Evolutionary conservation across 2,113 vertebrate genomes (phyloP).

Genomic region (Nettapus auritus): DNA sequence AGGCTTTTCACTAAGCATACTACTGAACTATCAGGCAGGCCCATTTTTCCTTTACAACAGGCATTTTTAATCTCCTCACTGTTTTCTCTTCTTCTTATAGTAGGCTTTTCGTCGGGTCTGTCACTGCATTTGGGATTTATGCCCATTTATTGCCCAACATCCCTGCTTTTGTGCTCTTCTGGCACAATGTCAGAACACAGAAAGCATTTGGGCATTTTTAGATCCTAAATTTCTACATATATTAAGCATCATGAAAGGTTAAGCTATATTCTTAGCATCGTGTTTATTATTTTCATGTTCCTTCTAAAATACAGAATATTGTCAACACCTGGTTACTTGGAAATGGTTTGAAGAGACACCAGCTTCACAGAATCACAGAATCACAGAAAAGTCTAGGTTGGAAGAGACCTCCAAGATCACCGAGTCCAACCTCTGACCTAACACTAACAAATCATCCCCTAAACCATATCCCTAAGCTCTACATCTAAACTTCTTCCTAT

Average conservation of each 20-base stretch:
- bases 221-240: neutral
- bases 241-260: neutral
- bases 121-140: neutral
- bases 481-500: too few relatives aligned
- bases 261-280: neutral
- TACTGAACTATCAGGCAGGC: neutral
- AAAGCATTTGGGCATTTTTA: neutral
- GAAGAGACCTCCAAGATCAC: too few relatives aligned
- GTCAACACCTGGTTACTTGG: neutral
- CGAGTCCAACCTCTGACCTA: too few relatives aligned
- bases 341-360: neutral
- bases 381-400: too few relatives aligned
- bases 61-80: neutral
- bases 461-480: too few relatives aligned
- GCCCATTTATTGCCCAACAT: neutral
- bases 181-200: neutral
- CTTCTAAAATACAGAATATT: neutral
- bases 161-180: neutral
- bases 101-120: neutral
- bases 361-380: too few relatives aligned
- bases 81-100: neutral
- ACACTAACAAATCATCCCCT: too few relatives aligned
- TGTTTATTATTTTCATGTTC: neutral
- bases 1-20: neutral
- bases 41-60: neutral